These are phyloP conservation scores for Allolobophora icterica DNA, from an alignment of 2,888 invertebrate genomes.

Conservation along the genomic window DNA sequence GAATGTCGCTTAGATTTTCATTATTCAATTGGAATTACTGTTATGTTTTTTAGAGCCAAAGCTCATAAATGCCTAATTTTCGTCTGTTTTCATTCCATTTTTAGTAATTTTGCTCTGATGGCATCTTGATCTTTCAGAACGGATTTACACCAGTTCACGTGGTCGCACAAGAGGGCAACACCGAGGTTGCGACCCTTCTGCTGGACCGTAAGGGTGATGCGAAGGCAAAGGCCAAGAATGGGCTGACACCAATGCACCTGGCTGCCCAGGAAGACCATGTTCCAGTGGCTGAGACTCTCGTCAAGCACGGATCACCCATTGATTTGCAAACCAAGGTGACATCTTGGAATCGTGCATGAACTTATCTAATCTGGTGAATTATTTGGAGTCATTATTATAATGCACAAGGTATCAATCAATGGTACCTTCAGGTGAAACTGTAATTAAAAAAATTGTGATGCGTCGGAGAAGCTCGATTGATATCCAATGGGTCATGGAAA, in stretches of 20 bases:
- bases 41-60: background rate
- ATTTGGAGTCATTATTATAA: too few species aligned
- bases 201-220: slow-evolving; percentile 86
- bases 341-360: background rate
- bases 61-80: background rate
- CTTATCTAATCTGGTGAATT: too few species aligned
- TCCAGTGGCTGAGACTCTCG: slow-evolving; percentile 76
- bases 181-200: slow-evolving; percentile 92
- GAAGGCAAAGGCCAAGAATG: slow-evolving; percentile 92
- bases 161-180: slow-evolving; percentile 89
- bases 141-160: slow-evolving; percentile 95
- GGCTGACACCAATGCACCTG: slow-evolving; percentile 92
- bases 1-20: background rate
- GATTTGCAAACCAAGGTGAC: slow-evolving; percentile 68
- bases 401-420: background rate
- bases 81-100: too few species aligned
- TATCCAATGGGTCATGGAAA: too few species aligned
- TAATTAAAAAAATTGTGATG: too few species aligned
- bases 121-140: slow-evolving; percentile 53
- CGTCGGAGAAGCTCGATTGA: too few species aligned
- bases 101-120: too few species aligned
- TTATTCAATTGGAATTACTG: background rate
- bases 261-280: slow-evolving; percentile 93
- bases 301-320: slow-evolving; percentile 62
- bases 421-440: too few species aligned